These are phyloP conservation scores for Coccyzus lansbergi DNA, from an alignment of 2,797 vertebrate species.

Conservation along the genomic window DNA sequence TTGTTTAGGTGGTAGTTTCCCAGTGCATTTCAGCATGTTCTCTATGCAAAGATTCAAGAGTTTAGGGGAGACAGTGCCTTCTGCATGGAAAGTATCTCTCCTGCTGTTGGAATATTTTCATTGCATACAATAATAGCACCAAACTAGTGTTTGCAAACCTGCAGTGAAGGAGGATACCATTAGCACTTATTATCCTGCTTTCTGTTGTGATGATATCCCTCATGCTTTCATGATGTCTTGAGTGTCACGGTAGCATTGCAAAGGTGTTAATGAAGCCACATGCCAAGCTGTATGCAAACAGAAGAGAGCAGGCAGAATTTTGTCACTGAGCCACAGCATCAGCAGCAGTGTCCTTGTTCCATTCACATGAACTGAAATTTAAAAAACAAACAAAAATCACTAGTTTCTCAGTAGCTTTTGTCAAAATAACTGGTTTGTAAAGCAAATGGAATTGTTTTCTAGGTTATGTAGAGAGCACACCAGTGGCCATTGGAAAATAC, in stretches of 20 bases:
- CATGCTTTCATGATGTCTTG: not conserved
- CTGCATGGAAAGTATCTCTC: not conserved
- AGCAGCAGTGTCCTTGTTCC: not conserved
- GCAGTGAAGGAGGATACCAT: rapidly evolving
- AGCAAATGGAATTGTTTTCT: not conserved
- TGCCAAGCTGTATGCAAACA: not conserved
- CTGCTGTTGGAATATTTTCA: not conserved
- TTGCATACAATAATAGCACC: not conserved
- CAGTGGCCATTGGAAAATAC: not conserved
- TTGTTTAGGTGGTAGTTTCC: not conserved
- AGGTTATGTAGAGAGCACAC: not conserved
- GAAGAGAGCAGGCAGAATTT: not conserved
- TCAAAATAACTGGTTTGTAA: not conserved
- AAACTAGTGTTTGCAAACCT: not conserved
- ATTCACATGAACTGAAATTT: not conserved
- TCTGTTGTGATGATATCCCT: not conserved
- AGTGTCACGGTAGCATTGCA: rapidly evolving
- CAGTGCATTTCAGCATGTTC: not conserved
- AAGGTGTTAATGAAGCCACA: not conserved
- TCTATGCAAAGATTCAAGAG: rapidly evolving
- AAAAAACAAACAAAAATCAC: not conserved
- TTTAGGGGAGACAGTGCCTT: not conserved
- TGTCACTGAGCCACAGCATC: not conserved
- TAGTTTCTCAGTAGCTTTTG: not conserved
- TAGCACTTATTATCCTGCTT: not conserved